Base-by-base conservation (phyloP, 2,113 vertebrate genomes). In the Perca flavescens region DNA sequence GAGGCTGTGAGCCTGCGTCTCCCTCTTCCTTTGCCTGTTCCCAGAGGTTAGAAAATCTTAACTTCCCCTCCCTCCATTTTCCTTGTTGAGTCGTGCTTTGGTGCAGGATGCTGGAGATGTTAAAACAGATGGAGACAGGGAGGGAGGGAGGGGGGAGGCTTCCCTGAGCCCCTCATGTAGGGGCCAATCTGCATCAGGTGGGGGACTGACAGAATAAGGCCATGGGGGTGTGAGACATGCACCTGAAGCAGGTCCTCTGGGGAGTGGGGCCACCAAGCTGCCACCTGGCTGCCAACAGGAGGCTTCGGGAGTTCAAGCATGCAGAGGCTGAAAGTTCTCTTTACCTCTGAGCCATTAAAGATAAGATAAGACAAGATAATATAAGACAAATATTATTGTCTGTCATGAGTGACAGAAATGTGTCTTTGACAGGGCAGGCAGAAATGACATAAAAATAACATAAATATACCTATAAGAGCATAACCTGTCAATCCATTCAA, bases 191-290 rank as follows among this genome's bases (percentile, higher is more conserved):
- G 90, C 92, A 88, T 93, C 93, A 95, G 91, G 73, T 89, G 86
- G 74, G 85, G 84, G 68, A 49, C 93, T 97, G 96, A 97, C 97
- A 97, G 97, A 97, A 97, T 96, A 95, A 96, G 96, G 97, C 92
- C 96, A 96, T 34, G 4, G 49, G 93, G 92, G 62, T 81, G 80
- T 60, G 83, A 85, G 83, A 80, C 71, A 56, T 78, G 74, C 68
- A 57, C 81, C 67, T 81, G 72, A 46, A 60, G 28, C 79, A 43
- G 63, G 43, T 82, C 64, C 82, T 82, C 57, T 25, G 15, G 64
- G 78, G 91, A 77, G 57, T 13, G 5, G 6, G 68, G 76, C 47
- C 77, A 73, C 77, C 52, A 7, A 4, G 22, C 75, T 54, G 82
- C 68, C 80, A 86, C 86, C 84, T 88, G 91, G 70, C 58, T 86